Conservation (phyloP, 2,797 vertebrate species). For the Phalloptychus januarius region DNA sequence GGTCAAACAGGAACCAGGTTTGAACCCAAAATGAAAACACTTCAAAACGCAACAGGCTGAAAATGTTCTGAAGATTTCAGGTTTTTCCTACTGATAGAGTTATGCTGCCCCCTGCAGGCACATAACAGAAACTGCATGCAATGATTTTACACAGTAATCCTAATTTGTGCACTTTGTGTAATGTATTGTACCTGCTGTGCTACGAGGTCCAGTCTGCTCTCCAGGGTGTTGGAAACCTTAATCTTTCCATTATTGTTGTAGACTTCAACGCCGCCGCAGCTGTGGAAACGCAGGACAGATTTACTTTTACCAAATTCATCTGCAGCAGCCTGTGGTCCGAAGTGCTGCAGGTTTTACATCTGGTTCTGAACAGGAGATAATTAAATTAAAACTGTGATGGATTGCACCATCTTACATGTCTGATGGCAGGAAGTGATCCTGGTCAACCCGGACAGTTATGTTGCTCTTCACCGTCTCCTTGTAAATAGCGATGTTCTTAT, state of each 20-base stretch:
- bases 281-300: constrained; percentile 55
- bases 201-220: constrained; percentile 92
- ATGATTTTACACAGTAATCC: not conserved
- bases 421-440: constrained; percentile 87
- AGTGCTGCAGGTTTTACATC: not conserved
- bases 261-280: constrained; percentile 92
- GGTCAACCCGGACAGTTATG: constrained; percentile 86
- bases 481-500: constrained; percentile 88
- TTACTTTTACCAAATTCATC: not conserved
- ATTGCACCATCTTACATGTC: constrained; percentile 82
- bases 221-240: constrained; percentile 94
- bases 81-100: not conserved
- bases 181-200: constrained; percentile 88
- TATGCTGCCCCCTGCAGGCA: constrained; percentile 55
- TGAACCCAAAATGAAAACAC: not conserved
- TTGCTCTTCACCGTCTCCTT: constrained; percentile 88
- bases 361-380: not conserved
- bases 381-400: not conserved
- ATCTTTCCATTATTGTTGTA: constrained; percentile 92
- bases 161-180: not conserved
- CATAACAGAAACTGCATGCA: constrained; percentile 19
- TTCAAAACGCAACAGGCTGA: not conserved
- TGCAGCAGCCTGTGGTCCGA: not conserved
- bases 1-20: not conserved
- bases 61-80: not conserved